These are phyloP conservation scores for Ammodytes marinus DNA, from an alignment of 2,113 vertebrate species.

Conservation along the genomic window DNA sequence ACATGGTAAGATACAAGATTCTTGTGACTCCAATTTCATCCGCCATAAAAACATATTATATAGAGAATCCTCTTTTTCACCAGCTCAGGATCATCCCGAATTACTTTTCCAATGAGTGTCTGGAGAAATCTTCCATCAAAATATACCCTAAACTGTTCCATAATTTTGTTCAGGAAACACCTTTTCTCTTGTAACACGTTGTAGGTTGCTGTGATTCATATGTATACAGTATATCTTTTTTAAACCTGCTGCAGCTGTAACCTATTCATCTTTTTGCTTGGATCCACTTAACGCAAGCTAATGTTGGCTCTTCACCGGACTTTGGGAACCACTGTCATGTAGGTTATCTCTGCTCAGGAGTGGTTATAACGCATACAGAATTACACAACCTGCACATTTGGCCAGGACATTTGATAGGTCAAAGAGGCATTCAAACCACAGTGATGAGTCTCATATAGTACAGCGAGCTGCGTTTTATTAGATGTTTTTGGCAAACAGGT, in stretches of 20 bases:
- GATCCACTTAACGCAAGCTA: background rate
- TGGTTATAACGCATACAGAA: background rate
- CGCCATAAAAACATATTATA: background rate
- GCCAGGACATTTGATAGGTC: conserved; percentile 11
- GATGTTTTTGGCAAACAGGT: conserved; percentile 20
- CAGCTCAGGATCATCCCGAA: background rate
- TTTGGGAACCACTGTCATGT: no score
- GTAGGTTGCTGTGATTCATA: background rate
- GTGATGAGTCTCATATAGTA: conserved; percentile 51
- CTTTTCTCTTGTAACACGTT: background rate
- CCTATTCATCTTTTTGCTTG: background rate
- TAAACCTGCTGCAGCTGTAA: background rate
- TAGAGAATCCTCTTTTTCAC: background rate
- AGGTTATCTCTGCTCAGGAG: background rate
- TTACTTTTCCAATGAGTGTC: background rate
- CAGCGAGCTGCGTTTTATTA: conserved; percentile 46
- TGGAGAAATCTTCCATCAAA: background rate
- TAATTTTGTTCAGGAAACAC: background rate
- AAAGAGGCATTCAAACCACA: conserved; percentile 9
- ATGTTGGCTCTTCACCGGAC: no score
- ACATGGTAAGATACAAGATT: background rate
- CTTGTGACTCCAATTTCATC: conserved; percentile 11
- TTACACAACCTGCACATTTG: background rate
- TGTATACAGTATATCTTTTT: background rate
- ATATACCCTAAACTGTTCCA: background rate